Percentiles rank a stretch among this genome's conserved stretches.
phyloP scores from a whole-genome alignment of 1,140 invertebrate genomes.

The Camponotus pennsylvanicus region DNA sequence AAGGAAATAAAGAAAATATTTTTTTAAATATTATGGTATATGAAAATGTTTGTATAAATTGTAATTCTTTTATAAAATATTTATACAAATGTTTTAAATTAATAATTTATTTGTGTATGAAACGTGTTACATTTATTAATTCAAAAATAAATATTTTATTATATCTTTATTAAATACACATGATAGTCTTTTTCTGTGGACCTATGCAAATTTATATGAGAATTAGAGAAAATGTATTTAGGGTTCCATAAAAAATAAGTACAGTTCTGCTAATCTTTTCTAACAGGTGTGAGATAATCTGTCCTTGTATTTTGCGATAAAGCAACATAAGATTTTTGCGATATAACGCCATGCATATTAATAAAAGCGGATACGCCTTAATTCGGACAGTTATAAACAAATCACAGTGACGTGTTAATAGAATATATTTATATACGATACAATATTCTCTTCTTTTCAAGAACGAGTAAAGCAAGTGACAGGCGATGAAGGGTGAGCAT shows the following conservation, averaged over 20 bases:
- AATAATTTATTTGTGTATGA: background rate
- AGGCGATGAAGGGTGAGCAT: constrained; percentile 44
- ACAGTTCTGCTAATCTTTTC: background rate
- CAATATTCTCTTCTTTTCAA: constrained; percentile 1
- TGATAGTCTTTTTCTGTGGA: background rate
- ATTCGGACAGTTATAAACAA: constrained; percentile 2
- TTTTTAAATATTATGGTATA: too few species aligned
- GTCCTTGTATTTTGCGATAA: constrained; percentile 26
- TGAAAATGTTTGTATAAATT: too few species aligned
- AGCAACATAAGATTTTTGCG: too few species aligned
- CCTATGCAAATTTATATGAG: background rate
- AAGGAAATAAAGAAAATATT: too few species aligned
- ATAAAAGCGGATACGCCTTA: constrained; percentile 35
- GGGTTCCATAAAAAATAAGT: background rate
- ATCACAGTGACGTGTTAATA: constrained; percentile 7
- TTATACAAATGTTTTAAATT: too few species aligned
- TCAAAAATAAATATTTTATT: constrained; percentile 4
- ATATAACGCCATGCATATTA: too few species aligned
- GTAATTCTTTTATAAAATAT: too few species aligned
- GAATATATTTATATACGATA: background rate
- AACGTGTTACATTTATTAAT: constrained; percentile 4
- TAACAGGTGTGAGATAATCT: constrained; percentile 39
- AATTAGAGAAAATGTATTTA: background rate
- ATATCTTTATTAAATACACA: background rate
- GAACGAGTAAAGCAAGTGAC: background rate